A percentile compares a stretch with the other conserved stretches of the same genome.
Conservation (phyloP, 2,888 invertebrate species). For the Rhynchonema sp. region DNA sequence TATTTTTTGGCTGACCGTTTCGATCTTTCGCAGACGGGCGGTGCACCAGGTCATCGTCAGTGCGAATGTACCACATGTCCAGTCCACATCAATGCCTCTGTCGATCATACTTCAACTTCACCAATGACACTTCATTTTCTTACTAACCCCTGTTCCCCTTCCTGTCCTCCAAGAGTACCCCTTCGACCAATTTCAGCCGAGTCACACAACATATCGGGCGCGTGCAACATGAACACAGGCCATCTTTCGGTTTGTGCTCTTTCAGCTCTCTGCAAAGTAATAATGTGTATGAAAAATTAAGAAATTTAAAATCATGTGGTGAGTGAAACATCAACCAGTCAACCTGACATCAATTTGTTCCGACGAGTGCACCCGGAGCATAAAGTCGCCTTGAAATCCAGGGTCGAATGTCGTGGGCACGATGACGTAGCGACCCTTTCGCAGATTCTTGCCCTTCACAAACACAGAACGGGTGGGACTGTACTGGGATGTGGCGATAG, state of each 20-base stretch:
- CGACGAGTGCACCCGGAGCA: constrained; percentile 35
- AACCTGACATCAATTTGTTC: constrained; percentile 22
- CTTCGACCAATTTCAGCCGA: constrained; percentile 1
- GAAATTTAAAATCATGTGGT: constrained; percentile 12
- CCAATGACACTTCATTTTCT: too few relatives aligned
- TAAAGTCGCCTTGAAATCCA: constrained; percentile 35
- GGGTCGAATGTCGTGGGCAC: constrained; percentile 41
- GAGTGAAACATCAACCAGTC: background rate
- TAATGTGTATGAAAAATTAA: constrained; percentile 4
- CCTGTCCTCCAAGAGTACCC: background rate
- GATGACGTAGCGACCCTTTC: constrained; percentile 30
- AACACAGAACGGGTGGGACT: constrained; percentile 30
- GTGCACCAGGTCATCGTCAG: too few relatives aligned
- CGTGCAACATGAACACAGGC: constrained; percentile 2
- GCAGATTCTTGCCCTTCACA: constrained; percentile 19
- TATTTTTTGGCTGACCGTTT: too few relatives aligned
- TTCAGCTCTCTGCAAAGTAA: constrained; percentile 4
- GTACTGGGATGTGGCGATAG: constrained; percentile 24
- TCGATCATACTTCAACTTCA: too few relatives aligned
- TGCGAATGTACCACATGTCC: too few relatives aligned
- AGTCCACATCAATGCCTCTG: too few relatives aligned
- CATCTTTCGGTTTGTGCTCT: constrained; percentile 1
- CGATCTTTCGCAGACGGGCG: too few relatives aligned
- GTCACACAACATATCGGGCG: constrained; percentile 2
- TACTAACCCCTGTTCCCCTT: background rate